Evolutionary conservation across 2,113 vertebrate species (phyloP).

Genomic region (Ia io): DNA sequence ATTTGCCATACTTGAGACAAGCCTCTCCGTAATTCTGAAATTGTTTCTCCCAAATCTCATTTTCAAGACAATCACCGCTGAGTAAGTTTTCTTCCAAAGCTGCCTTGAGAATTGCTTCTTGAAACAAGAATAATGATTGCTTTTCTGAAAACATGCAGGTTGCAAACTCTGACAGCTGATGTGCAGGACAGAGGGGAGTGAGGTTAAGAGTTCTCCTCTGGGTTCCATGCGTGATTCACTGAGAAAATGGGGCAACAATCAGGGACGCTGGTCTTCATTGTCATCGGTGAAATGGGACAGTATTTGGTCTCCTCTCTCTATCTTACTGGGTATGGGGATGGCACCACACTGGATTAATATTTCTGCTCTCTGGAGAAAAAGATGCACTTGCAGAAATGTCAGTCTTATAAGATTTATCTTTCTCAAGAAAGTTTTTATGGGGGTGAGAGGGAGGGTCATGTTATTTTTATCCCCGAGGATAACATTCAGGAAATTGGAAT

Average conservation of each 20-base stretch:
- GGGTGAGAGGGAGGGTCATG: not conserved
- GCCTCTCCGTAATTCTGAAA: conserved; percentile 51
- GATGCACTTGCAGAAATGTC: not conserved
- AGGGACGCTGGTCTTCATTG: not conserved
- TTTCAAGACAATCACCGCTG: conserved; percentile 67
- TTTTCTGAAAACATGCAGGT: conserved; percentile 24
- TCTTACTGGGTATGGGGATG: not conserved
- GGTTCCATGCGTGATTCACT: not conserved
- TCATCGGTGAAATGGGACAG: not conserved
- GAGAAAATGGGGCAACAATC: not conserved
- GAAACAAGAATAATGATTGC: conserved; percentile 50
- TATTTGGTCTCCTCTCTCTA: not conserved
- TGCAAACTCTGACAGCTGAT: not conserved
- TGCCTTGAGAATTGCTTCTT: conserved; percentile 53
- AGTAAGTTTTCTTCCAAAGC: conserved; percentile 59
- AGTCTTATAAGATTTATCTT: not conserved
- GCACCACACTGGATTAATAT: too few species aligned
- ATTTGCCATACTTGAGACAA: conserved; percentile 31
- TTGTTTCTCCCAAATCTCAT: conserved; percentile 57
- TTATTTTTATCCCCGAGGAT: not conserved
- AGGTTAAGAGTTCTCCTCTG: not conserved
- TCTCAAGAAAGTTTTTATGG: not conserved
- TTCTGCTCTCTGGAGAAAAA: conserved; percentile 26
- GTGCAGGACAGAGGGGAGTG: accelerated
- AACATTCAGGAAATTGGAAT: not conserved